A percentile compares a stretch with the other conserved stretches of the same genome.
Conservation (phyloP, 2,113 vertebrate species). For the Sterna hirundo region DNA sequence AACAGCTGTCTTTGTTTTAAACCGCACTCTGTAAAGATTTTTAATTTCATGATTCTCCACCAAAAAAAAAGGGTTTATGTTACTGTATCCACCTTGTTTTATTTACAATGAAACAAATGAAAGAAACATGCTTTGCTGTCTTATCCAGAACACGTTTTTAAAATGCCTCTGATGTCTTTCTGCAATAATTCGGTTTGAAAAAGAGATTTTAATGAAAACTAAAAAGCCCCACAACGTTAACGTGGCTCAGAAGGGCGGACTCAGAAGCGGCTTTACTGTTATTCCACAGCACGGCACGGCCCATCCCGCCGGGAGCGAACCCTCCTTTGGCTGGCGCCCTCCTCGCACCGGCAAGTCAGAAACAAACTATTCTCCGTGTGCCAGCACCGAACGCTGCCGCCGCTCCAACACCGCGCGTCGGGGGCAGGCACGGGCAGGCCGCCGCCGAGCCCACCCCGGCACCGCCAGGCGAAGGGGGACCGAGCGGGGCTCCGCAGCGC, state of each 20-base stretch:
- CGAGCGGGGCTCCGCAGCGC: not conserved
- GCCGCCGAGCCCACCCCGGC: not conserved
- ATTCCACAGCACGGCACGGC: not conserved
- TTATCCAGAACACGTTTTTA: not conserved
- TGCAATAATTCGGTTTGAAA: not conserved
- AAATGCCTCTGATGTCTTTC: not conserved
- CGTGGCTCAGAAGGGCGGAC: rapidly evolving
- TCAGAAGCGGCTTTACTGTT: rapidly evolving
- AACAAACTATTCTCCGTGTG: rapidly evolving
- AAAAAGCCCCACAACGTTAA: rapidly evolving
- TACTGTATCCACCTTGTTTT: not conserved
- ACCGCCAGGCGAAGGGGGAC: rapidly evolving
- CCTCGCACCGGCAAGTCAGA: not conserved
- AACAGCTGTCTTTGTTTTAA: not conserved
- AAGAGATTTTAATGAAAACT: not conserved
- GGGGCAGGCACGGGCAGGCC: not conserved
- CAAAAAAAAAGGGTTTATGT: not conserved
- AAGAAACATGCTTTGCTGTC: not conserved
- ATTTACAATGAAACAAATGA: not conserved
- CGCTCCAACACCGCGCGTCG: rapidly evolving
- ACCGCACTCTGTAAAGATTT: not conserved
- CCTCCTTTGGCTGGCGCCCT: rapidly evolving
- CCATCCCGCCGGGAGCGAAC: not conserved
- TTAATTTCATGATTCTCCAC: rapidly evolving
- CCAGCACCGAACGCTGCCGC: not conserved